These are phyloP conservation scores for Amphiprion clarkii DNA, from an alignment of 2,797 vertebrate species.

Conservation along the genomic window DNA sequence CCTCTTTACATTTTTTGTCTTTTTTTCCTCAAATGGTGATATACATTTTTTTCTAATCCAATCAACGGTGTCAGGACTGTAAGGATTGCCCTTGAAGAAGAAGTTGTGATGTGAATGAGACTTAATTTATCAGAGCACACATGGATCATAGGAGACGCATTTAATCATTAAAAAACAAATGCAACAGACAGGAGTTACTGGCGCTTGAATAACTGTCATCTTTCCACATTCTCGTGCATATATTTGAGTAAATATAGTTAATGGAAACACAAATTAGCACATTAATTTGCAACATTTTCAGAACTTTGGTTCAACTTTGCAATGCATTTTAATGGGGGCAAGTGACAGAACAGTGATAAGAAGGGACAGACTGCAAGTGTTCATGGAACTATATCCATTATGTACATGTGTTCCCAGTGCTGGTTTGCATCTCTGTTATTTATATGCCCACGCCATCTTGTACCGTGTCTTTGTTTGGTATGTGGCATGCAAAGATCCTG, in stretches of 20 bases:
- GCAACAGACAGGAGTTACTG: neutral
- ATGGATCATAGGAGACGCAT: too few relatives aligned
- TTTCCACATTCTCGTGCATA: neutral
- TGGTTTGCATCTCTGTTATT: neutral
- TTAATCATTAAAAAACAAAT: too few relatives aligned
- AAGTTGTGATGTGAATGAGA: too few relatives aligned
- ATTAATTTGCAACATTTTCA: too few relatives aligned
- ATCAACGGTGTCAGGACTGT: neutral
- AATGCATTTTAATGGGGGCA: neutral
- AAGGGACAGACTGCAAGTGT: neutral
- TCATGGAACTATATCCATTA: too few relatives aligned
- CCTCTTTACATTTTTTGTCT: too few relatives aligned
- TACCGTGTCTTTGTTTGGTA: neutral
- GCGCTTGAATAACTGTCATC: neutral
- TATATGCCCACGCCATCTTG: neutral
- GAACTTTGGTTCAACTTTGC: neutral
- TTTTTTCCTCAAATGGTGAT: neutral
- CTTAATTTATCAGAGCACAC: too few relatives aligned
- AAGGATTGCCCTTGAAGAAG: neutral
- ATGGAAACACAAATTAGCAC: neutral
- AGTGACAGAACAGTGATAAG: neutral
- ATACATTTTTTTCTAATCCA: neutral
- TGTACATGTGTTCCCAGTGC: too few relatives aligned
- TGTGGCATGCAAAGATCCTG: neutral
- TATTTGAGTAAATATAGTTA: neutral